Evolutionary conservation across 2,113 vertebrate genomes (phyloP).

Genomic region (Forbesichthys papilliferus): DNA sequence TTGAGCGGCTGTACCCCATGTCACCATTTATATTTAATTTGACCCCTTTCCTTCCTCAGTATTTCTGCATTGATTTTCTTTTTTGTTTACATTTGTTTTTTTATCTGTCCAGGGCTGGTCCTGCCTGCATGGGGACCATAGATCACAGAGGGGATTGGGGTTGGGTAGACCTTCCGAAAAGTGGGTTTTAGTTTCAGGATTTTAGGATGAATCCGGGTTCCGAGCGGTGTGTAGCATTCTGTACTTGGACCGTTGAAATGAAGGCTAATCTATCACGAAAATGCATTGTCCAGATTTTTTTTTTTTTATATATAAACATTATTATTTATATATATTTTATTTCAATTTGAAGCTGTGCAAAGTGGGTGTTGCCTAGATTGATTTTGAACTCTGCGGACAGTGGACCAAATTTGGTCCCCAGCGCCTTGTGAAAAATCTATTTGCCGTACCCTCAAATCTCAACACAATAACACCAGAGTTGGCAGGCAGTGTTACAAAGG

Average conservation of each 20-base stretch:
- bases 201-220: not conserved
- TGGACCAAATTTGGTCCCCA: constrained; percentile 62
- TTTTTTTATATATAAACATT: not conserved
- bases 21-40: not conserved
- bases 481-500: constrained; percentile 64
- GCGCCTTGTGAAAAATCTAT: constrained; percentile 71
- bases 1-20: not conserved
- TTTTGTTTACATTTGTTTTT: not conserved
- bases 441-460: constrained; percentile 47
- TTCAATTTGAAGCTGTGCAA: constrained; percentile 11
- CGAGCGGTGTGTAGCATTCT: not conserved
- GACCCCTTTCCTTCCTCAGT: not conserved
- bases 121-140: not conserved
- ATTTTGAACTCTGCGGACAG: constrained; percentile 51
- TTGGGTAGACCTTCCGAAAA: not conserved
- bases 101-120: constrained; percentile 18
- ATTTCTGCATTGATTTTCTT: constrained; percentile 10
- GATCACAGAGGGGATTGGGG: no score
- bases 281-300: constrained; percentile 11
- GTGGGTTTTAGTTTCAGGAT: not conserved
- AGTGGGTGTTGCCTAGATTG: constrained; percentile 39
- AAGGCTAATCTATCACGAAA: not conserved
- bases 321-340: no score
- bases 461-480: constrained; percentile 34
- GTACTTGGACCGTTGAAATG: constrained; percentile 1